phyloP scores from a whole-genome alignment of 1,140 invertebrate genomes.

The Bombus sylvicola region DNA sequence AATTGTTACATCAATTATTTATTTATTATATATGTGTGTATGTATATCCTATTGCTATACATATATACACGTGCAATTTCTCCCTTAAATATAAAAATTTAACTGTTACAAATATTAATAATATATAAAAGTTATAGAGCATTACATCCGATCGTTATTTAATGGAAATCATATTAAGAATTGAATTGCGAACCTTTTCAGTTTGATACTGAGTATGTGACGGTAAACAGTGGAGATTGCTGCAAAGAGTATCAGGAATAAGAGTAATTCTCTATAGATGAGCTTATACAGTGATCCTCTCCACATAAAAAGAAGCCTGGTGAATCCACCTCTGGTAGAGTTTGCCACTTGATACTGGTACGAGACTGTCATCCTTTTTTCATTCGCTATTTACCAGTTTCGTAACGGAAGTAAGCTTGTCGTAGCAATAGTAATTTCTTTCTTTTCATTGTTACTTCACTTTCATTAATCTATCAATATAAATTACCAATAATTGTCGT shows the following conservation, averaged over 20 bases:
- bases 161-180: background rate
- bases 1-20: background rate
- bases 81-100: background rate
- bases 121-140: background rate
- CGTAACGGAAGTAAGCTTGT: slow-evolving; percentile 34
- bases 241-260: slow-evolving; percentile 86
- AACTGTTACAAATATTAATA: background rate
- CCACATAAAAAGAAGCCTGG: slow-evolving; percentile 89
- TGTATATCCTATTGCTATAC: too few relatives aligned
- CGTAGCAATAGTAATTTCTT: slow-evolving; percentile 45
- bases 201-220: slow-evolving; percentile 83
- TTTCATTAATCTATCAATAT: slow-evolving; percentile 12
- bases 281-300: slow-evolving; percentile 90
- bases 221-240: slow-evolving; percentile 86
- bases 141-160: too few relatives aligned
- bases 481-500: background rate
- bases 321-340: slow-evolving; percentile 88
- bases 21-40: too few relatives aligned
- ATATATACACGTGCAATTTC: too few relatives aligned
- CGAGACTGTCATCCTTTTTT: slow-evolving; percentile 87
- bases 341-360: slow-evolving; percentile 90
- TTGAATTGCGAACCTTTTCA: slow-evolving; percentile 83
- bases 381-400: slow-evolving; percentile 46
- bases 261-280: slow-evolving; percentile 87
- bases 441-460: slow-evolving; percentile 42